Percentiles rank a stretch among this genome's conserved stretches.
Conservation (phyloP, 2,113 vertebrate genomes). For the Amphiprion percula region DNA sequence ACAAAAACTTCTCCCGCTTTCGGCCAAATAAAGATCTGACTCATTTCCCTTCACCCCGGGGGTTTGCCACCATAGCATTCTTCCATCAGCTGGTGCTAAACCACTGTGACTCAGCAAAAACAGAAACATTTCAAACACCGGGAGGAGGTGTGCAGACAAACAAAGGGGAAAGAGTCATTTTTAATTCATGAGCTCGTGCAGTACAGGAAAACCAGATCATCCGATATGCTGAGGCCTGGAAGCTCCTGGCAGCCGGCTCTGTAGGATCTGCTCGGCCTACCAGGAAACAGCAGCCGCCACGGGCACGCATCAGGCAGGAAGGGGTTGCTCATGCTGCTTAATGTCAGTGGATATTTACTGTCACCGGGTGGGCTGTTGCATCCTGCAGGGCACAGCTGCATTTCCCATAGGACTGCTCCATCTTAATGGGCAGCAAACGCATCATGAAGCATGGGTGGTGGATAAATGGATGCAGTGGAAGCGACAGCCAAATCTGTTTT, state of each 20-base stretch:
- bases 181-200: constrained; percentile 64
- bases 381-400: constrained; percentile 64
- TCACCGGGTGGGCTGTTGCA: constrained; percentile 53
- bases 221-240: constrained; percentile 13
- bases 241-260: constrained; percentile 18
- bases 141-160: constrained; percentile 21
- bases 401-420: constrained; percentile 43
- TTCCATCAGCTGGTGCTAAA: constrained; percentile 39
- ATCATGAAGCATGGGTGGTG: constrained; percentile 46
- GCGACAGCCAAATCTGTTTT: constrained; percentile 28
- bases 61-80: constrained; percentile 23
- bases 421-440: constrained; percentile 45
- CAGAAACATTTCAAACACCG: constrained; percentile 42
- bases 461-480: constrained; percentile 35
- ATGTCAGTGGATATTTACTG: constrained; percentile 73
- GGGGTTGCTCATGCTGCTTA: constrained; percentile 56
- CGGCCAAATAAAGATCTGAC: constrained; percentile 45
- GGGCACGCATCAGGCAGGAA: constrained; percentile 53
- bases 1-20: constrained; percentile 20
- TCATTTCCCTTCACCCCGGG: constrained; percentile 14
- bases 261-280: constrained; percentile 3
- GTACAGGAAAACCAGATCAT: constrained; percentile 23
- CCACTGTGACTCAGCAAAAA: constrained; percentile 66
- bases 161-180: constrained; percentile 53
- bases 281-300: constrained; percentile 14